Evolutionary conservation across 2,888 invertebrate species (phyloP), one percentile per base, ranked within the genome.

Genomic region (Andricus curvator): DNA sequence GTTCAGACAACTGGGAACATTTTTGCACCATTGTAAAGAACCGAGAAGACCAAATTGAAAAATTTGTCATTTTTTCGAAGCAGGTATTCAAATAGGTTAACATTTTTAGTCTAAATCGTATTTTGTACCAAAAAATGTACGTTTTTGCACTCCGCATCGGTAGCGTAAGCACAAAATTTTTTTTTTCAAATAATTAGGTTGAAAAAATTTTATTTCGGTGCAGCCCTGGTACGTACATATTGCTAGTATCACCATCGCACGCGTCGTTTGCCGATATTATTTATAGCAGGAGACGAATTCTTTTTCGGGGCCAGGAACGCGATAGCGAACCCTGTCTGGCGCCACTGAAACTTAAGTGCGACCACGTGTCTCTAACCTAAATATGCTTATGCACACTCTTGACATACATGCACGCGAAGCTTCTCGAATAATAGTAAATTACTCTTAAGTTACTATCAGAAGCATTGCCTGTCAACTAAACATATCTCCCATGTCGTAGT

Each of bases 221-320:
- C 11, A 51, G 48, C 29, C 25, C 48, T 29, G 56, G 33, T 74
- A 74, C 20, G 17, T 56, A 29, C 48, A 70, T 51, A 70, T 70
- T 70, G 48, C 25, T 56, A 29, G 74, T 74, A 84, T 85, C 85
- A 85, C 85, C 84, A 81, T 83, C 84, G 83, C 82, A 79, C 77
- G 81, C 78, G 62, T 79, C 78, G 62, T 78, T 77, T 82, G 83
- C 83, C 62, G 80, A 82, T 84, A 87, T 87, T 89, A 88, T 89
- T 88, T 88, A 88, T 88, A 89, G 88, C 85, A 25, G 83, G 85
- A 84, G 88, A 87, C 87, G 84, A 86, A 87, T 86, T 85, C 84
- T 86, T 86, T 85, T 84, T 84, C 78, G 70, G 51, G 51, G 44
- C 80, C 77, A 60, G 64, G 56, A 74, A 74, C 56, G 74, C 74